Percentiles rank a stretch among this genome's conserved stretches.
Evolutionary conservation across 2,797 vertebrate species (phyloP).

Genomic region (Odontamblyopus rebecca): DNA sequence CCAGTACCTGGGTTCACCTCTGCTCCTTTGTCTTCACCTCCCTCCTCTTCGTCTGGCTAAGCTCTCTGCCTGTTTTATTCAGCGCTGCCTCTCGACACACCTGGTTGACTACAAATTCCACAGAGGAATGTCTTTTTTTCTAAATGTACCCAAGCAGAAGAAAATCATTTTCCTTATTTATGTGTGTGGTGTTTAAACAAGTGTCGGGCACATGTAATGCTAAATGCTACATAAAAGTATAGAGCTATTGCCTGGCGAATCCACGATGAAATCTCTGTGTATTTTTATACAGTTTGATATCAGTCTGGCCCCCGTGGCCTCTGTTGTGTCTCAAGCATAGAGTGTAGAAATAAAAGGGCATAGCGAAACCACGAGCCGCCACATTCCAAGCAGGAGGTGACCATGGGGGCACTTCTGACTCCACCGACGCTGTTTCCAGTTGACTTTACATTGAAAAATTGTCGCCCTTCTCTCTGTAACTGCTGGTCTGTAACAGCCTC

Average conservation of each 20-base stretch:
- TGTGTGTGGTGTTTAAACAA: constrained; percentile 43
- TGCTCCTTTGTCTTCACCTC: constrained; percentile 59
- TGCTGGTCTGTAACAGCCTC: too few relatives aligned
- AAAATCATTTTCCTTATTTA: constrained; percentile 54
- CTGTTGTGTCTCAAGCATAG: too few relatives aligned
- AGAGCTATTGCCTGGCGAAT: neutral
- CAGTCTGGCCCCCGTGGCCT: too few relatives aligned
- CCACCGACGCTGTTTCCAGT: too few relatives aligned
- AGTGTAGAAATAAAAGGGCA: too few relatives aligned
- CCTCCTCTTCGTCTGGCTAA: constrained; percentile 39
- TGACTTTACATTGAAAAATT: too few relatives aligned
- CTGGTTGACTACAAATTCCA: constrained; percentile 55
- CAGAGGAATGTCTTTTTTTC: constrained; percentile 47
- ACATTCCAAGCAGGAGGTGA: too few relatives aligned
- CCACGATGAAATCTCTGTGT: too few relatives aligned
- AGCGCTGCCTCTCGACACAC: constrained; percentile 54
- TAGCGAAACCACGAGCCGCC: too few relatives aligned
- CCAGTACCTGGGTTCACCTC: constrained; percentile 38
- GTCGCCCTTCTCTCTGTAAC: too few relatives aligned
- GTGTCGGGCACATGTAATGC: constrained; percentile 1
- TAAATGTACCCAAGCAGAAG: constrained; percentile 51
- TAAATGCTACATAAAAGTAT: neutral
- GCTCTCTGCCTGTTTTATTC: constrained; percentile 59
- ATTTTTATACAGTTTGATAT: too few relatives aligned
- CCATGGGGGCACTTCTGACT: too few relatives aligned